Evolutionary conservation across 2,888 invertebrate genomes (phyloP).

Genomic region (Apodemia mormo): DNA sequence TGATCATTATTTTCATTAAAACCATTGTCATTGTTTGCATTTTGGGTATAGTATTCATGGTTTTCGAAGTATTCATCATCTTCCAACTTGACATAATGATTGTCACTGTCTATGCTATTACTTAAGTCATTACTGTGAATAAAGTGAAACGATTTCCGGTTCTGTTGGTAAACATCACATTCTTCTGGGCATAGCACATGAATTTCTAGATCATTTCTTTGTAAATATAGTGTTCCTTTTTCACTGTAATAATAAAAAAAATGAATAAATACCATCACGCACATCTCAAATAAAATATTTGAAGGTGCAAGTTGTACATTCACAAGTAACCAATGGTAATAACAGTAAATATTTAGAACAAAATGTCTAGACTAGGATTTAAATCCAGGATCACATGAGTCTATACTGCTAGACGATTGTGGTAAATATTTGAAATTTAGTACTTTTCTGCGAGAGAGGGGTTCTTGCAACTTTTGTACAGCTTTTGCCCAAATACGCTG

Average conservation of each 20-base stretch:
- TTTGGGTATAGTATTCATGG: constrained; percentile 38
- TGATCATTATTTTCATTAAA: constrained; percentile 18
- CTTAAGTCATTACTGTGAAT: constrained; percentile 39
- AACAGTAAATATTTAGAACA: no score
- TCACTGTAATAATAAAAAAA: constrained; percentile 53
- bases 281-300: no score
- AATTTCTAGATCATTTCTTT: constrained; percentile 52
- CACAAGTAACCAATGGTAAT: no score
- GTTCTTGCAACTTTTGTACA: no score
- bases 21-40: constrained; percentile 32
- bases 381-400: no score
- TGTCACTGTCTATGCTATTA: constrained; percentile 36
- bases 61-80: constrained; percentile 37
- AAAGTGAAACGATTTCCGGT: constrained; percentile 34
- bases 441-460: no score
- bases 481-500: no score
- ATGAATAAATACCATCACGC: no score
- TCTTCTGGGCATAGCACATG: constrained; percentile 56
- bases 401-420: no score
- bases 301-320: no score
- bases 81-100: constrained; percentile 44
- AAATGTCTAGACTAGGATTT: no score
- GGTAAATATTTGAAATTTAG: no score
- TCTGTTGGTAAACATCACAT: constrained; percentile 46
- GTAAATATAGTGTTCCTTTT: constrained; percentile 60